A percentile compares a stretch with the other conserved stretches of the same genome.
phyloP scores from a whole-genome alignment of 2,113 vertebrate genomes.

The Cephalophus harveyi region DNA sequence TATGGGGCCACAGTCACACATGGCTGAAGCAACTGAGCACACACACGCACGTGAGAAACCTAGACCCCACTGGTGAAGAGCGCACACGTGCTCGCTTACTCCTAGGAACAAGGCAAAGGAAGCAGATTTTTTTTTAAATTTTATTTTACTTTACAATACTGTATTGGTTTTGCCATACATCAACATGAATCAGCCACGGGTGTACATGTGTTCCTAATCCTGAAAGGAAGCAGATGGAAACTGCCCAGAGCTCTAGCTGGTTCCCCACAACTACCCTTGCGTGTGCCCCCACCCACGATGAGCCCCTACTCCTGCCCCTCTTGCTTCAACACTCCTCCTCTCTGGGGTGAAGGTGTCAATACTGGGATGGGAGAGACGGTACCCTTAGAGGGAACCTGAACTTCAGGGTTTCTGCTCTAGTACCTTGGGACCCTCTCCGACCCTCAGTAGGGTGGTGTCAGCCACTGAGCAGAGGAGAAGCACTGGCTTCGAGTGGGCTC shows the following conservation, averaged over 20 bases:
- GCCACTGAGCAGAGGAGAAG: background rate
- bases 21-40: background rate
- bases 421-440: background rate
- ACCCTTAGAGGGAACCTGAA: background rate
- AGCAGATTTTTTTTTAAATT: too few relatives aligned
- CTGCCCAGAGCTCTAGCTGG: background rate
- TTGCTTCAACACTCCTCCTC: background rate
- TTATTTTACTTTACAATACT: too few relatives aligned
- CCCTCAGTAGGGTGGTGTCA: background rate
- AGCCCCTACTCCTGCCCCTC: background rate
- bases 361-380: background rate
- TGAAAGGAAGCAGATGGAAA: background rate
- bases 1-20: background rate
- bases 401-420: background rate
- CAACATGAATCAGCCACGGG: too few relatives aligned
- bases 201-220: too few relatives aligned
- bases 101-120: background rate
- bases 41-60: background rate
- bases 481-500: background rate
- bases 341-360: background rate
- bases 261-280: background rate
- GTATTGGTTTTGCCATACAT: too few relatives aligned
- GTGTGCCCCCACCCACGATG: background rate
- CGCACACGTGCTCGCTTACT: rapidly evolving
- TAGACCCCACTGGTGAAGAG: background rate